Conservation (phyloP, 1,140 invertebrate species). For the Tetramorium parvispinum region DNA sequence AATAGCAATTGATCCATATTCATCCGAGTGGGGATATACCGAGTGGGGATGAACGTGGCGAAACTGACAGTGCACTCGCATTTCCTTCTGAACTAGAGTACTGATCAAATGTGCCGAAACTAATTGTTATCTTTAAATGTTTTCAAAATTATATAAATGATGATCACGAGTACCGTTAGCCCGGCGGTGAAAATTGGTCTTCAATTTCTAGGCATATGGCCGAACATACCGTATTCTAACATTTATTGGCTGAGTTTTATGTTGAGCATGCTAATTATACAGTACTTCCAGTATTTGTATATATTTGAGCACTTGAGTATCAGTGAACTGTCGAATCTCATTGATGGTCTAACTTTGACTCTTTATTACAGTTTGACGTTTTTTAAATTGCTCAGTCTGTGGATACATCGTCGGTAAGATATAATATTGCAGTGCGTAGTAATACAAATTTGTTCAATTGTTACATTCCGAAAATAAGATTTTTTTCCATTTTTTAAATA, state of each 20-base stretch:
- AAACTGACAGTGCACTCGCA: background rate
- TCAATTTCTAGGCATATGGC: conserved; percentile 11
- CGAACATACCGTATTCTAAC: background rate
- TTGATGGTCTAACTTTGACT: background rate
- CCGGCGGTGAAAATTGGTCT: conserved; percentile 14
- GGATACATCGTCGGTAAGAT: conserved; percentile 31
- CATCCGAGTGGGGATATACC: conserved; percentile 15
- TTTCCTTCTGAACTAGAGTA: background rate
- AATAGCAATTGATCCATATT: too few species aligned
- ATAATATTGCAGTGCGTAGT: too few species aligned
- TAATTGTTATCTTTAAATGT: background rate
- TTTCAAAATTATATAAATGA: background rate
- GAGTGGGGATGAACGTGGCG: background rate
- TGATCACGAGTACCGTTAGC: background rate
- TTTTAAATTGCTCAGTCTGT: conserved; percentile 3
- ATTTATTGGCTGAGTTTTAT: background rate
- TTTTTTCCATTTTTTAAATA: too few species aligned
- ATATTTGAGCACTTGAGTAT: background rate
- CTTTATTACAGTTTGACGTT: conserved; percentile 2
- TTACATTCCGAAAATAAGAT: too few species aligned
- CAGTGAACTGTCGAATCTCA: background rate
- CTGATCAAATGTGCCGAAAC: background rate
- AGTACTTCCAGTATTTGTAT: conserved; percentile 45
- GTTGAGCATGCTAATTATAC: background rate
- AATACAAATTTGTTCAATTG: too few species aligned